Conservation (phyloP, 2,797 vertebrate species). For the Mormyrops boulengeri region DNA sequence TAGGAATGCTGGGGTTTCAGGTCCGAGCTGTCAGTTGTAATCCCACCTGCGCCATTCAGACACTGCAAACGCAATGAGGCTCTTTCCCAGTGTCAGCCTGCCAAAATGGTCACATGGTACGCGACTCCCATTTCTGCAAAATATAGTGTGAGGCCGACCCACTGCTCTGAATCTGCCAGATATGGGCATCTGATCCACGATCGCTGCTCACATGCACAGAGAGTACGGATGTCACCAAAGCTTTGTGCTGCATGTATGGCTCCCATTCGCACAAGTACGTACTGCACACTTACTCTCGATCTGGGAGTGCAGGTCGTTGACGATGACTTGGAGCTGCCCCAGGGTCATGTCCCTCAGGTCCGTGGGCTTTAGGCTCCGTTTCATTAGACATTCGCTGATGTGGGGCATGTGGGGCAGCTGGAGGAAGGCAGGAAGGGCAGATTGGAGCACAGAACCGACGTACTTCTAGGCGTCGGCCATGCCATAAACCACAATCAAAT, state of each 20-base stretch:
- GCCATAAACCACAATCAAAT: neutral
- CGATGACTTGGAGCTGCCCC: constrained; percentile 97
- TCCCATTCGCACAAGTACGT: neutral
- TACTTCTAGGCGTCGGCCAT: neutral
- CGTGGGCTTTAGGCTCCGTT: constrained; percentile 86
- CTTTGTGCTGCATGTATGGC: neutral
- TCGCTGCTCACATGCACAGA: neutral
- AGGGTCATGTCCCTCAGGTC: constrained; percentile 94
- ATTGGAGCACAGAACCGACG: neutral
- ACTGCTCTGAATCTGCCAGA: neutral
- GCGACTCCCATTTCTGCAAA: neutral
- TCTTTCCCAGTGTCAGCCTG: neutral
- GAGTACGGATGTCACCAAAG: neutral
- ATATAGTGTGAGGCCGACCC: neutral
- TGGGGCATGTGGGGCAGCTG: constrained; percentile 97
- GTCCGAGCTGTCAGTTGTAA: neutral
- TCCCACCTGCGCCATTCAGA: neutral
- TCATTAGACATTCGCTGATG: constrained; percentile 98
- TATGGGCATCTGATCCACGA: neutral
- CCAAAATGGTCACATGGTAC: neutral
- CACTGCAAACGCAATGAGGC: neutral
- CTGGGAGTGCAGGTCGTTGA: constrained; percentile 97
- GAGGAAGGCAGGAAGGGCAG: constrained; percentile 13
- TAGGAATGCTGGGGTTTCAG: neutral
- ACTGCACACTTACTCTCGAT: constrained; percentile 83